A percentile compares a stretch with the other conserved stretches of the same genome.
Conservation (phyloP, 2,888 invertebrate species). For the Tinea pellionella region DNA sequence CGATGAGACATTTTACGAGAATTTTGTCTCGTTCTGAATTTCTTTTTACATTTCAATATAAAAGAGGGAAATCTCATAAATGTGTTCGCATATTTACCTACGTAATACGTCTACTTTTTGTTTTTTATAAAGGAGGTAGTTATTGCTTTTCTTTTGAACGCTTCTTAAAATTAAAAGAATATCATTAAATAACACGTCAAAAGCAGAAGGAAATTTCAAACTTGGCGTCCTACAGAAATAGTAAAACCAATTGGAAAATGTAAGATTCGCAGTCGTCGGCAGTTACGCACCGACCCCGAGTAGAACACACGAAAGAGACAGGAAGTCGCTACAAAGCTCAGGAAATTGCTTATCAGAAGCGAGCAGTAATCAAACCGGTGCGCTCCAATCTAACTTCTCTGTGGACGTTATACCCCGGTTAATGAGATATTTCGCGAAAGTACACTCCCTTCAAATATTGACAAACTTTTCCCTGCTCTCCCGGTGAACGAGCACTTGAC, state of each 20-base stretch:
- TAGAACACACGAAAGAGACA: constrained; percentile 23
- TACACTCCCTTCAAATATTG: constrained; percentile 39
- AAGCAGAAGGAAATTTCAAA: constrained; percentile 14
- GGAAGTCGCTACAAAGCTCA: constrained; percentile 52
- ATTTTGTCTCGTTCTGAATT: constrained; percentile 3
- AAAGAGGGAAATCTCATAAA: constrained; percentile 3
- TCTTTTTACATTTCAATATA: constrained; percentile 7
- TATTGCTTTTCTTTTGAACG: neutral
- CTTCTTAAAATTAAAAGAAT: neutral
- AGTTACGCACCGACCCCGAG: neutral
- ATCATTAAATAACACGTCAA: neutral
- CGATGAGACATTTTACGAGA: neutral
- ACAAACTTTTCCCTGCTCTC: constrained; percentile 30
- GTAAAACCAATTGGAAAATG: constrained; percentile 44
- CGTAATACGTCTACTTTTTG: constrained; percentile 5
- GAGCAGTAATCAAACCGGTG: constrained; percentile 43
- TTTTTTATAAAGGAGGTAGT: constrained; percentile 2
- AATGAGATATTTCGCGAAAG: constrained; percentile 49
- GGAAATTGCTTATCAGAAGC: constrained; percentile 64
- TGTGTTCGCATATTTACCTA: neutral
- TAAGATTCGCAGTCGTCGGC: constrained; percentile 13
- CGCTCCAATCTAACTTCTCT: constrained; percentile 54
- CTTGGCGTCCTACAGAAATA: constrained; percentile 4
- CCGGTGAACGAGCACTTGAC: constrained; percentile 20
- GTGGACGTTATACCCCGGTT: constrained; percentile 32